phyloP scores from a whole-genome alignment of 2,888 invertebrate genomes.

The Coelopa pilipes region DNA sequence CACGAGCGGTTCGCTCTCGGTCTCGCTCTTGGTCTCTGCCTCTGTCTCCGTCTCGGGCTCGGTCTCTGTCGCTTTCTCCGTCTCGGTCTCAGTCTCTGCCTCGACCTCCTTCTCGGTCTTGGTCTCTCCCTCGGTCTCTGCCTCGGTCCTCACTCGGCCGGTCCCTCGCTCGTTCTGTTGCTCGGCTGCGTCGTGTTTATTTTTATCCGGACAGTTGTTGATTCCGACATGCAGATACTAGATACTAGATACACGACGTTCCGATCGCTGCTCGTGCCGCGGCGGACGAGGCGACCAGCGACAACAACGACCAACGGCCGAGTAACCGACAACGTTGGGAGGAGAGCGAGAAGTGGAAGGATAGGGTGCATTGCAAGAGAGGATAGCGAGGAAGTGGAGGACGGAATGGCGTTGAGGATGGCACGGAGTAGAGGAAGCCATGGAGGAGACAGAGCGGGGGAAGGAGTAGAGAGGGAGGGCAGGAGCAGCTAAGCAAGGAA shows the following conservation, averaged over 20 bases:
- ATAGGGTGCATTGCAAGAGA: too few relatives aligned
- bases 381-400: not conserved
- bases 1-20: not conserved
- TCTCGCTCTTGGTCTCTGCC: not conserved
- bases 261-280: slow-evolving; percentile 13
- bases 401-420: not conserved
- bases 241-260: slow-evolving; percentile 22
- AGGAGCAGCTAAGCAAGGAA: not conserved
- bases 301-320: not conserved
- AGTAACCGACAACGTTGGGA: too few relatives aligned
- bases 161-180: too few relatives aligned
- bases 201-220: slow-evolving; percentile 5
- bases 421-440: too few relatives aligned
- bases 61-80: not conserved
- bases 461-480: too few relatives aligned
- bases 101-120: not conserved
- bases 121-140: too few relatives aligned
- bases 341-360: not conserved
- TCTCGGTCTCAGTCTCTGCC: not conserved
- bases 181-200: not conserved
- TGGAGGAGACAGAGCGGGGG: not conserved
- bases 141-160: too few relatives aligned
- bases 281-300: not conserved
- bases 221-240: slow-evolving; percentile 17
- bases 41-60: too few relatives aligned